Percentiles rank a stretch among this genome's conserved stretches.
Conservation (phyloP, 30 jellyfish, hydroid and myxozoan genomes). For the Mastigias papua region DNA sequence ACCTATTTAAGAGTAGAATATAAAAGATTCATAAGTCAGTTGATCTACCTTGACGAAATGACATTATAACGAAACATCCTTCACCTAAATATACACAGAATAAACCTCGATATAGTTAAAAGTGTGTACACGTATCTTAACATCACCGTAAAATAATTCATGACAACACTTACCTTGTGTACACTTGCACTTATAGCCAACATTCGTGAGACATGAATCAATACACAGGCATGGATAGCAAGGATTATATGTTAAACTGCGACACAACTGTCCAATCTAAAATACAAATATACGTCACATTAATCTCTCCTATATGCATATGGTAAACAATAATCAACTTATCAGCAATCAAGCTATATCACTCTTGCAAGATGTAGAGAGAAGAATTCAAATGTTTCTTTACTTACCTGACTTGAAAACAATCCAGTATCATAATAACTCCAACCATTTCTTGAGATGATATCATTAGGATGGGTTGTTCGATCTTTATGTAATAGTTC, state of each 20-base stretch:
- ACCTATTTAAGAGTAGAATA: background rate
- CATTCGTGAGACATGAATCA: constrained; percentile 27
- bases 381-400: no score
- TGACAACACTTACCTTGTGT: constrained; percentile 10
- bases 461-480: constrained; percentile 24
- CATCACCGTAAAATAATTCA: background rate
- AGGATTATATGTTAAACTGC: constrained; percentile 42
- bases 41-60: no score
- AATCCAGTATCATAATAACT: constrained; percentile 58
- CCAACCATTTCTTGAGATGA: constrained; percentile 59
- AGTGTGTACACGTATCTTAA: no score
- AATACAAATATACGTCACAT: background rate
- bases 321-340: no score
- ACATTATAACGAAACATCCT: no score
- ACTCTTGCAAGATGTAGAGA: no score
- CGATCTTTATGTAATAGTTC: constrained; percentile 51
- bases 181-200: constrained; percentile 62
- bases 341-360: no score
- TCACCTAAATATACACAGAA: no score
- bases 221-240: constrained; percentile 66
- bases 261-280: constrained; percentile 52
- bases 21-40: no score
- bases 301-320: background rate
- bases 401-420: constrained; percentile 30
- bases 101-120: background rate